Evolutionary conservation across 2,113 vertebrate species (phyloP), one percentile per base, ranked within the genome.

Genomic region (Anolis carolinensis): DNA sequence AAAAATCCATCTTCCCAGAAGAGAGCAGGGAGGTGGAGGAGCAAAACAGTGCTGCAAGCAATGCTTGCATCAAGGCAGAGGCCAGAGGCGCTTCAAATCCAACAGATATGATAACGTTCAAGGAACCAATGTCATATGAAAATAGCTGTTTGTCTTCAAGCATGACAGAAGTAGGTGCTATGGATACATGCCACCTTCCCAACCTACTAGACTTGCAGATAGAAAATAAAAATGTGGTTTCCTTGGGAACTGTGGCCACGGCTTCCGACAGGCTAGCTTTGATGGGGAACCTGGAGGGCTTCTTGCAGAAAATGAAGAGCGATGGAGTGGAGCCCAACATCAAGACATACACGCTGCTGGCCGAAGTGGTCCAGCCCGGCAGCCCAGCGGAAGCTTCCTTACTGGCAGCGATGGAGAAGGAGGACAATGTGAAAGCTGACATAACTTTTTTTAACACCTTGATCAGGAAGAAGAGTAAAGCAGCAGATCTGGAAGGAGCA

Each of bases 401-500:
- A 86, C 91, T 99, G 84, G 86, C 87, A 0, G 44, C 94, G 0
- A 91, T 98, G 80, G 96, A 97, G n/a, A n/a, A n/a, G 18, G 55
- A 91, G 7, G 86, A 96, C 85, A 88, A 91, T 3, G 87, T 99
- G 52, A 97, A 97, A 90, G 96, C 96, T 0, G 98, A 99, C 1
- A 87, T 97, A 14, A 95, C 95, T 0, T 99, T 99, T 92, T 99
- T 98, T 86, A 99, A 99, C 87, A 96, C 96, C 0, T 95, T 97
- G 90, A 95, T 99, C 76, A 97, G 96, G 86, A 97, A 96, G 90
- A 95, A 95, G 55, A 97, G 97, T 75, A 98, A 94, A 93, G 87
- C 75, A 10, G 95, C 96, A 39, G 95, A 98, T 86, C 91, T 97
- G 70, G 94, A 97, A 25, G 97, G 95, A 18, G 98, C 98, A 1